Conservation (phyloP, 2,888 invertebrate genomes). For the Dynastes grantii region DNA sequence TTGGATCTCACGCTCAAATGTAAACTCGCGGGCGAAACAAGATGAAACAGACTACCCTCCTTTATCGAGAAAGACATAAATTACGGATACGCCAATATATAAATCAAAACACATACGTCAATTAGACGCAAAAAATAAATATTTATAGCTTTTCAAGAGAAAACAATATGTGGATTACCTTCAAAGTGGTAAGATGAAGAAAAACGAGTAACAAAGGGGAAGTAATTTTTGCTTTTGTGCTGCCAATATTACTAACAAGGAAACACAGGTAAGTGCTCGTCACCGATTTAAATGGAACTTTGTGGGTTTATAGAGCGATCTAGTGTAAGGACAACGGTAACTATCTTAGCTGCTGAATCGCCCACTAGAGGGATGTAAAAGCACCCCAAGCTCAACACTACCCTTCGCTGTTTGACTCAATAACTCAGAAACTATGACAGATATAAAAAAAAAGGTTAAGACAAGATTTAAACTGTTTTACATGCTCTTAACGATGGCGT, state of each 20-base stretch:
- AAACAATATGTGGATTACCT: conserved; percentile 56
- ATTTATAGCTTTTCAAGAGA: conserved; percentile 54
- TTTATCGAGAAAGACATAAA: conserved; percentile 42
- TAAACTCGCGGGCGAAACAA: conserved; percentile 1
- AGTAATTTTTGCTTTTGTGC: conserved; percentile 27
- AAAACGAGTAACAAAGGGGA: conserved; percentile 22
- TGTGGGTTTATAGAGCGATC: too few relatives aligned
- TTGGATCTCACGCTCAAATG: conserved; percentile 15
- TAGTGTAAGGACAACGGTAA: too few relatives aligned
- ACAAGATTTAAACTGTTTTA: too few relatives aligned
- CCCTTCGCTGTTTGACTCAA: too few relatives aligned
- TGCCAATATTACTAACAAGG: neutral
- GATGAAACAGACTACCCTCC: neutral
- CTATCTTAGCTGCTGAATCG: too few relatives aligned
- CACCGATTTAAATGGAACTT: too few relatives aligned
- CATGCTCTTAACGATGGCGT: too few relatives aligned
- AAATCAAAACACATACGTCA: conserved; percentile 56
- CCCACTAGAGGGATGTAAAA: too few relatives aligned
- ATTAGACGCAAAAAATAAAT: conserved; percentile 53
- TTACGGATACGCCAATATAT: conserved; percentile 48
- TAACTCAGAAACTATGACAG: too few relatives aligned
- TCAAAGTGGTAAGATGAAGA: conserved; percentile 45
- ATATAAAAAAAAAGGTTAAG: too few relatives aligned
- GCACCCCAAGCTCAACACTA: too few relatives aligned
- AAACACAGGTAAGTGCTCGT: too few relatives aligned